Percentiles rank a stretch among this genome's conserved stretches.
These are phyloP conservation scores for Antrozous pallidus DNA, from an alignment of 2,797 vertebrate genomes.

Conservation along the genomic window DNA sequence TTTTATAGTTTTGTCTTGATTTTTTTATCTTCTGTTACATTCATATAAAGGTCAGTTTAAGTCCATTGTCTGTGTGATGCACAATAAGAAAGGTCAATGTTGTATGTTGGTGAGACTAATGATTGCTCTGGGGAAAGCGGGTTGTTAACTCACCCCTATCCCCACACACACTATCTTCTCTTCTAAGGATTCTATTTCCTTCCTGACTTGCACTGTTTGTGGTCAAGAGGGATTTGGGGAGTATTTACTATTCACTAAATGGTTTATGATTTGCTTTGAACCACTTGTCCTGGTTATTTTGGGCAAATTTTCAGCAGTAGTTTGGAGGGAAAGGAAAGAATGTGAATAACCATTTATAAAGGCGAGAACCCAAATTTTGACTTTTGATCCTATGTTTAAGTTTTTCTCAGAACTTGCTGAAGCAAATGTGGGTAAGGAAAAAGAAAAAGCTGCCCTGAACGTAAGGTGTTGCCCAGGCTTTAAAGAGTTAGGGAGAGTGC, in stretches of 20 bases:
- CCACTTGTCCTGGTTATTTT: neutral
- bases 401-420: neutral
- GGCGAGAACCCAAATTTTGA: neutral
- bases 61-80: neutral
- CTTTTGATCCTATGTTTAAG: neutral
- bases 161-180: neutral
- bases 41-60: neutral
- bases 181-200: neutral
- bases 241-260: neutral
- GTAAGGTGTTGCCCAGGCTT: neutral
- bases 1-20: neutral
- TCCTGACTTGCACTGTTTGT: neutral
- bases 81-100: neutral
- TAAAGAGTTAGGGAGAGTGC: neutral
- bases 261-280: conserved; percentile 4
- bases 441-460: neutral
- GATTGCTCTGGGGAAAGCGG: neutral
- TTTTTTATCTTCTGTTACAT: neutral
- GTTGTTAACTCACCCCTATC: neutral
- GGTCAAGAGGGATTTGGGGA: neutral
- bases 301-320: neutral
- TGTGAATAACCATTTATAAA: neutral
- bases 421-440: neutral
- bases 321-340: conserved; percentile 12
- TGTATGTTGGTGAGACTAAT: neutral